phyloP scores from a whole-genome alignment of 2,888 invertebrate species.

The Sesia bembeciformis region DNA sequence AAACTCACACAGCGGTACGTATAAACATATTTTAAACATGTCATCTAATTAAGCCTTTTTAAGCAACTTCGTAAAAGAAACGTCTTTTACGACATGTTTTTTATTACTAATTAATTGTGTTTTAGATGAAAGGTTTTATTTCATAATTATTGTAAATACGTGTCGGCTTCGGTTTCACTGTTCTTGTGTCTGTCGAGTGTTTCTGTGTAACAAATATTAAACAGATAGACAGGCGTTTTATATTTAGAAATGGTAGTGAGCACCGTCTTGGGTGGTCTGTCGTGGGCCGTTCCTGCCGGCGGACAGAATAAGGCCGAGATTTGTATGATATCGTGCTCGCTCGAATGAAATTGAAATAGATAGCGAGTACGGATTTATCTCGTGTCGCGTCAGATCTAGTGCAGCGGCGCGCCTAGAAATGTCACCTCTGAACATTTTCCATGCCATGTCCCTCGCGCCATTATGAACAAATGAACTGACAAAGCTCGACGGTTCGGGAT shows the following conservation, averaged over 20 bases:
- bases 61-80: not conserved
- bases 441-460: not conserved
- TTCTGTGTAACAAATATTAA: slow-evolving; percentile 46
- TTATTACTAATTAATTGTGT: not conserved
- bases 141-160: too few relatives aligned
- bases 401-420: slow-evolving; percentile 53
- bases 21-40: not conserved
- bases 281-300: slow-evolving; percentile 35
- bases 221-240: slow-evolving; percentile 48
- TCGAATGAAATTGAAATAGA: slow-evolving; percentile 65
- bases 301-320: slow-evolving; percentile 62
- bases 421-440: slow-evolving; percentile 22
- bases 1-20: not conserved
- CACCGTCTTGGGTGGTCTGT: slow-evolving; percentile 59
- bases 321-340: slow-evolving; percentile 57
- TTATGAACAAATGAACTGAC: not conserved
- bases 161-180: slow-evolving; percentile 26
- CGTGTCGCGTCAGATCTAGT: slow-evolving; percentile 60
- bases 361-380: slow-evolving; percentile 54
- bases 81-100: not conserved
- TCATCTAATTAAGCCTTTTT: not conserved
- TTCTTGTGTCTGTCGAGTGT: slow-evolving; percentile 29
- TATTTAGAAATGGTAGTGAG: slow-evolving; percentile 54
- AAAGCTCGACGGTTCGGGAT: not conserved
- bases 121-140: too few relatives aligned